These are phyloP conservation scores for Stenopsyche tienmushanensis DNA, from an alignment of 1,140 invertebrate species.

Conservation along the genomic window DNA sequence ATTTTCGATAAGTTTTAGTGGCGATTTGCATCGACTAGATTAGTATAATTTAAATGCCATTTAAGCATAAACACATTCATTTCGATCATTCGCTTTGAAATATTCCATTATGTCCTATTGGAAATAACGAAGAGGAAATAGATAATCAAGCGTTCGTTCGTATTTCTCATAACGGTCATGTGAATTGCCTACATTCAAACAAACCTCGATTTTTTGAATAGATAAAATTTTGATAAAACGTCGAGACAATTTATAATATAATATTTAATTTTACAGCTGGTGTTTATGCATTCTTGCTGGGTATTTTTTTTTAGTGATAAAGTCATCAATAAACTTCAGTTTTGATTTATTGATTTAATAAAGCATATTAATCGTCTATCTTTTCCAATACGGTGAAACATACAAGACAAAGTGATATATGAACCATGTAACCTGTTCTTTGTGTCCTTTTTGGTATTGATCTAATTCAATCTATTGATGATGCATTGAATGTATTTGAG, in stretches of 20 bases:
- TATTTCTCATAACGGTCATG: not conserved
- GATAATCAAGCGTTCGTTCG: not conserved
- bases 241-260: no score
- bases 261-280: no score
- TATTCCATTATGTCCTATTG: not conserved
- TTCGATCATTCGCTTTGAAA: no score
- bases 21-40: no score
- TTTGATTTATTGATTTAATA: not conserved
- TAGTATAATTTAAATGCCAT: no score
- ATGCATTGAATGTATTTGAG: no score
- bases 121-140: not conserved
- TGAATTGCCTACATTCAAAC: not conserved
- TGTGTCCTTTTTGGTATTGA: not conserved
- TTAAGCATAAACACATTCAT: no score
- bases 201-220: not conserved
- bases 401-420: not conserved
- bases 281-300: no score
- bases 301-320: not conserved
- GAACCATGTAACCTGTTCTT: not conserved
- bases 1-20: no score
- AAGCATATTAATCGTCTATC: not conserved
- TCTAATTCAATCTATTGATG: slow-evolving; percentile 9
- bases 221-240: not conserved
- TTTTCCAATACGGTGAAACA: not conserved
- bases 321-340: not conserved